A percentile compares a stretch with the other conserved stretches of the same genome.
phyloP scores from a whole-genome alignment of 2,113 vertebrate species.

The Epinephelus cyanopodus region DNA sequence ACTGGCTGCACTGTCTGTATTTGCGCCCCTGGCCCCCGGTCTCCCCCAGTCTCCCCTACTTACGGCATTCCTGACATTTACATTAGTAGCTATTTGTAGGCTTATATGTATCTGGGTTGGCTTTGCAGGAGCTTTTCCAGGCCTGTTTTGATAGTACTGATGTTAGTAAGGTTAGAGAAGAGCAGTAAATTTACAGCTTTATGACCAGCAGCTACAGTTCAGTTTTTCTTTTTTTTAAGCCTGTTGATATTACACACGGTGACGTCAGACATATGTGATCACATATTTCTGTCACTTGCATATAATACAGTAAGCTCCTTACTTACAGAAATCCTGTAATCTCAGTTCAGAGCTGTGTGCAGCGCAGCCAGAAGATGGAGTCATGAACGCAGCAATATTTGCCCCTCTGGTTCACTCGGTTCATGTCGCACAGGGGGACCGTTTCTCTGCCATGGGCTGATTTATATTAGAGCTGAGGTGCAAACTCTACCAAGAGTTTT shows the following conservation, averaged over 20 bases:
- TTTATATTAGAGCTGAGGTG: neutral
- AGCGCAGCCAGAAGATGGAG: slow-evolving; percentile 65
- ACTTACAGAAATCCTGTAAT: neutral
- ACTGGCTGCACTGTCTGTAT: too few relatives aligned
- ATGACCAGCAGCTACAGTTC: too few relatives aligned
- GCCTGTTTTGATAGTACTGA: too few relatives aligned
- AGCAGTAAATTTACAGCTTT: neutral
- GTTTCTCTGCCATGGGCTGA: neutral
- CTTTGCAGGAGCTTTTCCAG: too few relatives aligned
- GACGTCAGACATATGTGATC: neutral
- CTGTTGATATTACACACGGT: too few relatives aligned
- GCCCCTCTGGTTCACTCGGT: neutral
- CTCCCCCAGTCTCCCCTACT: too few relatives aligned
- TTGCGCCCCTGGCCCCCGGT: too few relatives aligned
- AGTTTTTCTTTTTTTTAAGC: neutral
- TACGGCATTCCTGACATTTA: too few relatives aligned
- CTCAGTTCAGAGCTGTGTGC: neutral
- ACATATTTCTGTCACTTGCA: neutral
- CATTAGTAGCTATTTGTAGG: too few relatives aligned
- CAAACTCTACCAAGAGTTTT: neutral
- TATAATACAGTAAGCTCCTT: too few relatives aligned
- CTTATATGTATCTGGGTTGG: too few relatives aligned
- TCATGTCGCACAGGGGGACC: neutral
- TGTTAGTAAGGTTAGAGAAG: neutral
- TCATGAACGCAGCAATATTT: neutral